Evolutionary conservation across 2,113 vertebrate genomes (phyloP).

Genomic region (Rynchops niger): DNA sequence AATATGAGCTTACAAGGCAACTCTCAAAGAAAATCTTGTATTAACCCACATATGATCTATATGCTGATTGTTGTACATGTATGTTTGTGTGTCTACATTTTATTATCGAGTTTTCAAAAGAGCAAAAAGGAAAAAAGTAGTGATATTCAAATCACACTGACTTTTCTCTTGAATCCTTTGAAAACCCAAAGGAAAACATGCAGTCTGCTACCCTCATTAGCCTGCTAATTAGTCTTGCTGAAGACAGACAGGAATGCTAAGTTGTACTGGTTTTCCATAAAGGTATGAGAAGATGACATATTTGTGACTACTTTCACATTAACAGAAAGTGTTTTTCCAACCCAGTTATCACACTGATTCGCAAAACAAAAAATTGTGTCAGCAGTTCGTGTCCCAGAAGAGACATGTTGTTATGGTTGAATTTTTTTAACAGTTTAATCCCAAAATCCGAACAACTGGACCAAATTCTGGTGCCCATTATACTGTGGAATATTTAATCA

Average conservation of each 20-base stretch:
- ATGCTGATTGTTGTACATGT: not conserved
- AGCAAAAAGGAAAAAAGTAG: not conserved
- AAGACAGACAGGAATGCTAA: conserved; percentile 57
- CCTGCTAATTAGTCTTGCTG: conserved; percentile 27
- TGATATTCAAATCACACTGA: not conserved
- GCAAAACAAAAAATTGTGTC: not conserved
- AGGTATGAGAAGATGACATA: conserved; percentile 18
- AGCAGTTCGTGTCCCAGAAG: not conserved
- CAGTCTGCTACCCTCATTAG: not conserved
- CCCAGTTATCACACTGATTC: not conserved
- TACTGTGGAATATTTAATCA: not conserved
- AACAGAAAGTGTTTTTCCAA: not conserved
- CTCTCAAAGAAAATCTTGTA: not conserved
- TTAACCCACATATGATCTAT: not conserved
- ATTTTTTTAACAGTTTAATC: not conserved
- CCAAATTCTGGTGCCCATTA: not conserved
- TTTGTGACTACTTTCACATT: not conserved
- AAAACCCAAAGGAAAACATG: not conserved
- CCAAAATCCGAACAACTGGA: not conserved
- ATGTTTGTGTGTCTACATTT: not conserved
- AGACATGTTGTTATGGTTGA: not conserved
- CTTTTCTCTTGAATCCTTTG: not conserved
- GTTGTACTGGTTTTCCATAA: not conserved
- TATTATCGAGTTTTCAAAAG: not conserved
- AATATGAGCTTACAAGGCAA: not conserved